Evolutionary conservation across 2,797 vertebrate species (phyloP).

Genomic region (Gallinago solitaria): DNA sequence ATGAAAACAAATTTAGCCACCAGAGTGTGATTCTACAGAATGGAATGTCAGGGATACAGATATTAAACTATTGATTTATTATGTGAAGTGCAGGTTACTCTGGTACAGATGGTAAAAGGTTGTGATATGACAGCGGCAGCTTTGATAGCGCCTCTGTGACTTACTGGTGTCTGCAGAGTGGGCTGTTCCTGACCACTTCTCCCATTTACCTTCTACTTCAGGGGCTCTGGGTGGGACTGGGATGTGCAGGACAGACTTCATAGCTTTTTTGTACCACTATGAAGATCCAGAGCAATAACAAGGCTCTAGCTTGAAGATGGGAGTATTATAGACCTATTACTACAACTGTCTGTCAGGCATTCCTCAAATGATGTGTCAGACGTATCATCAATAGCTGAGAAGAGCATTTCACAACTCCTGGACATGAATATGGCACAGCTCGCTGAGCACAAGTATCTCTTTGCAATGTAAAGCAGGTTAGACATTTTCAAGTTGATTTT

Average conservation of each 20-base stretch:
- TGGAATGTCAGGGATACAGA: background rate
- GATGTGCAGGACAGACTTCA: background rate
- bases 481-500: background rate
- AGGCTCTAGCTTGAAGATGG: background rate
- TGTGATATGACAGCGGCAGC: background rate
- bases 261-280: background rate
- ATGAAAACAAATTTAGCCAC: background rate
- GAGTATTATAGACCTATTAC: background rate
- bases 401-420: background rate
- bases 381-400: background rate
- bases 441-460: background rate
- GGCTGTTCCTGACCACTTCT: background rate
- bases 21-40: background rate
- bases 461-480: background rate
- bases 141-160: background rate
- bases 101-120: background rate
- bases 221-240: background rate
- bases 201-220: background rate
- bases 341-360: background rate
- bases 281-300: background rate
- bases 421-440: background rate
- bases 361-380: background rate
- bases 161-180: background rate
- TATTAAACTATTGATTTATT: background rate
- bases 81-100: background rate